Evolutionary conservation across 35 echinoderm and acorn worm genomes (phyloP), one percentile per base, ranked within the genome.

Genomic region (Anneissia japonica): DNA sequence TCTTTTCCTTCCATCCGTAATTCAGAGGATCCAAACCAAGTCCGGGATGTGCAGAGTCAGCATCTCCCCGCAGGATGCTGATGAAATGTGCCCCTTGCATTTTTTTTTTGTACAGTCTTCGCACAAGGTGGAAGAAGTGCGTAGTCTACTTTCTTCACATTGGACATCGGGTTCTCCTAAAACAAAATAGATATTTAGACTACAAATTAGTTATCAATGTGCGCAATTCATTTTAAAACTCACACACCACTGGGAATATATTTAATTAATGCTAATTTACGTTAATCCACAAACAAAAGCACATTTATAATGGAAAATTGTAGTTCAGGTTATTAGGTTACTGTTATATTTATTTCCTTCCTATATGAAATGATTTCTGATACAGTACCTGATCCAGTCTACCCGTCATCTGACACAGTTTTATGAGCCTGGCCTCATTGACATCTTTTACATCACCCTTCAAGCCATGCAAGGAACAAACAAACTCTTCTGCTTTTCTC

Each of bases 121-220:
- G 72, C 72, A 90, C 88, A 94, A 4, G 92, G 88, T 83, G 88
- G 84, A 46, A 94, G 80, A 64, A 86, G 85, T 19, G 88, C 85
- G 80, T 80, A 87, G 81, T 87, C 41, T 23, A 87, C 64, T 75
- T 88, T 94, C 30, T 88, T 90, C 39, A 90, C 79, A 72, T 55
- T 91, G 31, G 80, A 31, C 35, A 90, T 72, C 31, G 76, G 88
- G 34, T 77, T 83, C 72, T 94, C 76, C 40, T 75, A 21, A 40
- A 77, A 34, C 4, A n/a, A n/a, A n/a, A n/a, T n/a, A n/a, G n/a
- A n/a, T n/a, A n/a, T n/a, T n/a, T n/a, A n/a, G n/a, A n/a, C n/a
- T n/a, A n/a, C n/a, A n/a, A n/a, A n/a, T n/a, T n/a, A n/a, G n/a
- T n/a, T n/a, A n/a, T n/a, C n/a, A n/a, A n/a, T n/a, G n/a, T n/a